Evolutionary conservation across 2,797 vertebrate genomes (phyloP).

Genomic region (Astyanax mexicanus): DNA sequence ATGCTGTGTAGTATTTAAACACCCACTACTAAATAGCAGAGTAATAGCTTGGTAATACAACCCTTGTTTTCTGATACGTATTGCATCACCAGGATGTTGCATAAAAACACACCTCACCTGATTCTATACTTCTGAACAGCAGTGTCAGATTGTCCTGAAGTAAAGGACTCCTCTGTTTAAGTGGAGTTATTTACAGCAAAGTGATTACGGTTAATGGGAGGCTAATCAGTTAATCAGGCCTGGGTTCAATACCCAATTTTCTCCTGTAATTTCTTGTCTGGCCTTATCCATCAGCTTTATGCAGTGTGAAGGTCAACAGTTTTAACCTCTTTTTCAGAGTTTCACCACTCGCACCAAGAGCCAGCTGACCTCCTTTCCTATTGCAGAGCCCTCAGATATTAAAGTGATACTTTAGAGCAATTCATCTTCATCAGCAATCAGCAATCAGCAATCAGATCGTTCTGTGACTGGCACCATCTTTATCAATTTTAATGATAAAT

Average conservation of each 20-base stretch:
- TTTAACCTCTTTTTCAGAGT: not conserved
- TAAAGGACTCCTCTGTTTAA: not conserved
- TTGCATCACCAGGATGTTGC: too few relatives aligned
- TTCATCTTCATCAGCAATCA: not conserved
- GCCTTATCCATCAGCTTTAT: not conserved
- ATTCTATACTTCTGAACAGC: not conserved
- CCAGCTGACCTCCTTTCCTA: not conserved
- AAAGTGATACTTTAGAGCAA: not conserved
- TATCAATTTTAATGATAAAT: too few relatives aligned
- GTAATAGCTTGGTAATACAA: too few relatives aligned
- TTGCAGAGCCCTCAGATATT: not conserved
- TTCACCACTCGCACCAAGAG: not conserved
- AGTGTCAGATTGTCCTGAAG: not conserved
- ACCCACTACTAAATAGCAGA: too few relatives aligned
- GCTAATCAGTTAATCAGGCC: conserved; percentile 9
- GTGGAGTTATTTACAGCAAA: not conserved
- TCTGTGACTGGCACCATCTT: not conserved
- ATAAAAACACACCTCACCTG: too few relatives aligned
- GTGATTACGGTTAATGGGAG: not conserved
- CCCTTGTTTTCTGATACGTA: too few relatives aligned
- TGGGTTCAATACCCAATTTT: not conserved
- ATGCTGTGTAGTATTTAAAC: too few relatives aligned
- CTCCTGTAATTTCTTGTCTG: not conserved
- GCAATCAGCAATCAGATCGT: not conserved
- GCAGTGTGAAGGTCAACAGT: conserved; percentile 4